Evolutionary conservation across 2,888 invertebrate genomes (phyloP), one percentile per base, ranked within the genome.

Genomic region (Nymphalis urticae): DNA sequence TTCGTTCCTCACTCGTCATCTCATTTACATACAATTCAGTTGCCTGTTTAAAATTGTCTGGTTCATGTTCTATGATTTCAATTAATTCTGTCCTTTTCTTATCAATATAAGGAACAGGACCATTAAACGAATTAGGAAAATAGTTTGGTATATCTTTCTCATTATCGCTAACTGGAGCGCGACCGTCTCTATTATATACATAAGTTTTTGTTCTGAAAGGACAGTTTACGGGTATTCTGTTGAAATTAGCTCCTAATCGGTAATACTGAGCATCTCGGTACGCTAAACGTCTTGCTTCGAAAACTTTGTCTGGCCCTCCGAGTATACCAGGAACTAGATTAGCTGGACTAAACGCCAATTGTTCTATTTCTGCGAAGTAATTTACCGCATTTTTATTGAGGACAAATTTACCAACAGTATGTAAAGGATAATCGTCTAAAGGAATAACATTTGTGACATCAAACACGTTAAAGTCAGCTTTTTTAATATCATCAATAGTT

Each of bases 141-240:
- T 98, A 99, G 87, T 98, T 98, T 2, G 98, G 98, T 5, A 96
- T 96, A 32, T 96, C 97, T 50, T 94, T 95, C 85, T 97, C 97
- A 82, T 98, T 98, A 76, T 96, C 95, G 51, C 93, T 91, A n/a
- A 95, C 92, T 36, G 95, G 94, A 92, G 96, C 95, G 13, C 93
- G 91, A 0, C 98, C 98, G 84, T 98, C 98, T 48, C 98, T 94
- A 85, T 98, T 97, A 82, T 97, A 98, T 81, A 97, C 96, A 72
- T 92, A 88, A 63, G 88, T 90, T 47, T 92, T 84, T 8, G 93
- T 93, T 78, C 94, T 90, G 87, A 95, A 96, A 0, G 99, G 98
- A 85, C 98, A 98, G 87, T 99, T 99, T 36, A 99, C 97, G 0
- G 98, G 97, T 53, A 99, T 94, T 82, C 97, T 98, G 73, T 96